Evolutionary conservation across 2,888 invertebrate genomes (phyloP), one percentile per base, ranked within the genome.

Genomic region (Hanleya hanleyi): DNA sequence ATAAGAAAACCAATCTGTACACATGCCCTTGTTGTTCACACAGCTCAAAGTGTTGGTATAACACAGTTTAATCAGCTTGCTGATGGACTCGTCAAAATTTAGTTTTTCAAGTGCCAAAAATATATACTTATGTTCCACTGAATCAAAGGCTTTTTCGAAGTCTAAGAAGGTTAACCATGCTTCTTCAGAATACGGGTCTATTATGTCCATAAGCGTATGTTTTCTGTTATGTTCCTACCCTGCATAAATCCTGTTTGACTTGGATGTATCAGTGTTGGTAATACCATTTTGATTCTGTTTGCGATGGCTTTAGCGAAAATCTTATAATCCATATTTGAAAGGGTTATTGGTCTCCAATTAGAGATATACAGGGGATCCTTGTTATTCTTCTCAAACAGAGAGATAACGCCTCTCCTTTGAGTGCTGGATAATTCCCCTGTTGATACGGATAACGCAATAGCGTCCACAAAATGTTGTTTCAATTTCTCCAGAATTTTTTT

Each of bases 121-220:
- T n/a, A 71, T 18, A 36, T 32, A 71, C 26, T 33, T 51, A 66
- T 36, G 67, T 26, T 66, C 37, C 18, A 71, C 37, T 1, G 51
- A 51, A 33, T 71, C 71, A 36, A 71, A 67, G 12, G 67, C 67
- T 32, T 71, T 71, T 67, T 67, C 67, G 22, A 67, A 50, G 26
- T 67, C 67, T 4, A 71, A 35, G 18, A 41, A 41, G 9, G 18
- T 41, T 12, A 41, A 12, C 9, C 9, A 12, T 9, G 9, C 41
- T 12, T 41, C 18, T 41, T 9, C 18, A 18, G 9, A 12, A 12
- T 9, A 41, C 18, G 9, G 9, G 9, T 41, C 41, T 41, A 41
- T 9, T 9, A 41, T 12, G 18, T 41, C 41, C 18, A 41, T 41
- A 51, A 18, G 15, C 67, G 32, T 7, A 26, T 57, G 37, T 71